Evolutionary conservation across 2,888 invertebrate genomes (phyloP).

Genomic region (Lepidochrysops patricia): DNA sequence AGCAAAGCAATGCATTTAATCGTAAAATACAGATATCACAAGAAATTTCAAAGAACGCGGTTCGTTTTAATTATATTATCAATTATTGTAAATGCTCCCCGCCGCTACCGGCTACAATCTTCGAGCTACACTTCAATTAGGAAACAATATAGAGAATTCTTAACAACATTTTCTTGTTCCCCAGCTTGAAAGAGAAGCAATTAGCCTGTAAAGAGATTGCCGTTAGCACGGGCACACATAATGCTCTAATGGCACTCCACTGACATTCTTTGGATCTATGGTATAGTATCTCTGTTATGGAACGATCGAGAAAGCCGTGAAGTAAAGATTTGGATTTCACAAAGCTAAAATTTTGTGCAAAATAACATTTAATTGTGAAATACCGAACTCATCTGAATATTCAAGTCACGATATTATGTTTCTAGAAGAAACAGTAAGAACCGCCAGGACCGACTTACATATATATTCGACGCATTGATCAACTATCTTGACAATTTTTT

Average conservation of each 20-base stretch:
- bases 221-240: constrained; percentile 31
- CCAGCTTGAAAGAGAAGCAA: constrained; percentile 57
- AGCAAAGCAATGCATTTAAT: background rate
- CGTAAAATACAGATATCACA: background rate
- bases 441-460: too few relatives aligned
- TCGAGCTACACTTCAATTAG: constrained; percentile 41
- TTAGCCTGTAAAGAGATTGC: constrained; percentile 49
- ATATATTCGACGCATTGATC: too few relatives aligned
- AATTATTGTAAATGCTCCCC: constrained; percentile 1
- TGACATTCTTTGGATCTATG: background rate
- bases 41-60: background rate
- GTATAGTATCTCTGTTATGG: background rate
- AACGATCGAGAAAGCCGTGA: too few relatives aligned
- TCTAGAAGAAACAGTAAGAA: too few relatives aligned
- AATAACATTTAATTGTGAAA: too few relatives aligned
- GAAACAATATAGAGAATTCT: constrained; percentile 54
- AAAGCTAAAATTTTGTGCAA: too few relatives aligned
- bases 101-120: background rate
- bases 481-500: too few relatives aligned
- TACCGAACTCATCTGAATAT: too few relatives aligned
- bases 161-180: constrained; percentile 57
- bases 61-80: background rate
- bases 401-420: too few relatives aligned
- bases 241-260: background rate
- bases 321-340: too few relatives aligned